Percentiles rank a stretch among this genome's conserved stretches.
Evolutionary conservation across 2,888 invertebrate genomes (phyloP).

Genomic region (Cremastinae sp.): DNA sequence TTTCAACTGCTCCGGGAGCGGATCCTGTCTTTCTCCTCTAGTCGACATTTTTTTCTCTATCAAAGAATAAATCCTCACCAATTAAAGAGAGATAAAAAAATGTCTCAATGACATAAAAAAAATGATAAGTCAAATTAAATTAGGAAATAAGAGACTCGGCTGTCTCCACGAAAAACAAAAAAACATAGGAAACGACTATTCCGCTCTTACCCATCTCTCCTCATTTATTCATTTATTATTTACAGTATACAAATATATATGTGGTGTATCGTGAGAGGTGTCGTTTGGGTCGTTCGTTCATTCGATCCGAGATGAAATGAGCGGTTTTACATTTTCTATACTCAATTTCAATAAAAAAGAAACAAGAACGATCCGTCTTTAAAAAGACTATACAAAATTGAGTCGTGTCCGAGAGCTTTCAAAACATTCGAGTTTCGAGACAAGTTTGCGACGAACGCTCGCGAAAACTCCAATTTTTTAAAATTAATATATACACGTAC

Average conservation of each 20-base stretch:
- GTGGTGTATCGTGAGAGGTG: slow-evolving; percentile 39
- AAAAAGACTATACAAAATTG: no score
- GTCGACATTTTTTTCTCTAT: slow-evolving; percentile 4
- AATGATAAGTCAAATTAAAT: no score
- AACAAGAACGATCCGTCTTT: neutral
- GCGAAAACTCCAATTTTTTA: slow-evolving; percentile 55
- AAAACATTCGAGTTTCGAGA: no score
- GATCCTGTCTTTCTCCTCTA: slow-evolving; percentile 27
- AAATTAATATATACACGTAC: slow-evolving; percentile 27
- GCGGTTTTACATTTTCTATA: no score
- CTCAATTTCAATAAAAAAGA: neutral
- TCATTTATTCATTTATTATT: slow-evolving; percentile 55
- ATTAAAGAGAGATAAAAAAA: no score
- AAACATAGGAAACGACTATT: no score
- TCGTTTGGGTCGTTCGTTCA: slow-evolving; percentile 60
- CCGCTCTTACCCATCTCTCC: neutral
- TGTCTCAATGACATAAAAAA: no score
- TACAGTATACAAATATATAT: slow-evolving; percentile 46
- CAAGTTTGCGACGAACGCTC: slow-evolving; percentile 16
- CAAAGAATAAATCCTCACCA: no score
- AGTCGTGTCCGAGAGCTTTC: no score
- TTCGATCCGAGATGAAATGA: neutral
- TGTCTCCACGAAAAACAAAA: no score
- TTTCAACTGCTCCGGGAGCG: slow-evolving; percentile 65
- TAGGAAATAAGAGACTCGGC: no score